These are phyloP conservation scores for Orycteropus afer DNA, from an alignment of 2,113 vertebrate genomes.

Conservation along the genomic window DNA sequence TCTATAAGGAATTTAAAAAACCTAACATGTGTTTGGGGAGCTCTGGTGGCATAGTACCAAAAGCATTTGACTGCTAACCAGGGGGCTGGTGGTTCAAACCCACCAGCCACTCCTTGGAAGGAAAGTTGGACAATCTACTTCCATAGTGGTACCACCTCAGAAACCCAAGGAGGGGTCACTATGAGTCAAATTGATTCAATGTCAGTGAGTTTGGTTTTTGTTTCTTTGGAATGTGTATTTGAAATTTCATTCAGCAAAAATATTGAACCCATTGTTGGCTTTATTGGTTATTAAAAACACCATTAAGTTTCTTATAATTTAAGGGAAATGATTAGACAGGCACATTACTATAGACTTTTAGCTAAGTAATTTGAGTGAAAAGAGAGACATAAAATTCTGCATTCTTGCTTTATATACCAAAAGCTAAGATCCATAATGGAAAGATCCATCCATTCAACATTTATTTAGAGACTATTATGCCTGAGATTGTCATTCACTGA, in stretches of 20 bases:
- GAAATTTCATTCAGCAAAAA: constrained; percentile 2
- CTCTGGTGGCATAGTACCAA: too few relatives aligned
- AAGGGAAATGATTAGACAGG: neutral
- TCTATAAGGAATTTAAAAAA: neutral
- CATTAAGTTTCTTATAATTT: neutral
- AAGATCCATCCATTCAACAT: neutral
- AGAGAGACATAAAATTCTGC: neutral
- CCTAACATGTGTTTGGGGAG: too few relatives aligned
- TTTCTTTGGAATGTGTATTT: too few relatives aligned
- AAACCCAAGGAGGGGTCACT: too few relatives aligned
- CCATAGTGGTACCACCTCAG: too few relatives aligned
- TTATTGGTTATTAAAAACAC: neutral
- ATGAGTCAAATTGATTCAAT: too few relatives aligned
- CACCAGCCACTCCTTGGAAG: too few relatives aligned
- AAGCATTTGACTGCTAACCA: too few relatives aligned
- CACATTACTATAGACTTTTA: neutral
- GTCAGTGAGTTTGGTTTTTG: too few relatives aligned
- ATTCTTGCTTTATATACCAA: neutral
- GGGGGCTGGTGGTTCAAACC: too few relatives aligned
- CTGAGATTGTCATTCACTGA: neutral
- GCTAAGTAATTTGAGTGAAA: neutral
- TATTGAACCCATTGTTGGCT: neutral
- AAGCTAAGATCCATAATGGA: neutral
- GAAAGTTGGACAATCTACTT: too few relatives aligned
- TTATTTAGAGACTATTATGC: neutral